These are phyloP conservation scores for Sakesphorus luctuosus DNA, from an alignment of 2,113 vertebrate species.

Conservation along the genomic window DNA sequence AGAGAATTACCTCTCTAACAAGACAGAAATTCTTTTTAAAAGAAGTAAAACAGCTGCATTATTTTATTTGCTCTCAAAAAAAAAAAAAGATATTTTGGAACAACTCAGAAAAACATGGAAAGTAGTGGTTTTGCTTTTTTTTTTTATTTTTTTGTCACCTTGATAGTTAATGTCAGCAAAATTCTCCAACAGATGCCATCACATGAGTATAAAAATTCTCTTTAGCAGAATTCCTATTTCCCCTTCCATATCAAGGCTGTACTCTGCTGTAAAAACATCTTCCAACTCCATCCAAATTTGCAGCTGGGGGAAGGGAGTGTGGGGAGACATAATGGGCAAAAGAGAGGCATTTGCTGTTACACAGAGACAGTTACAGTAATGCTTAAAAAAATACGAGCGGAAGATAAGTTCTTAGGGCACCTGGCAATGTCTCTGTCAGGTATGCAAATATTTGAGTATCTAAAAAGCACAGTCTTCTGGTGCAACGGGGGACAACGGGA, in stretches of 20 bases:
- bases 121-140: neutral
- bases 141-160: neutral
- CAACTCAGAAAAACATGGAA: neutral
- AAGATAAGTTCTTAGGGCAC: neutral
- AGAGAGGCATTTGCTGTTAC: neutral
- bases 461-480: neutral
- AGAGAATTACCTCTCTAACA: neutral
- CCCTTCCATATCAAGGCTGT: neutral
- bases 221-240: neutral
- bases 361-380: neutral
- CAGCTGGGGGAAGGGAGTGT: neutral
- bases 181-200: neutral
- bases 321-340: neutral
- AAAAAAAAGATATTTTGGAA: neutral
- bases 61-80: neutral
- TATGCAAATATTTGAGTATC: conserved; percentile 17
- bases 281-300: neutral
- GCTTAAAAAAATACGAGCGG: neutral
- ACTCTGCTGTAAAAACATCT: neutral
- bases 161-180: neutral
- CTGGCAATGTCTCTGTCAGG: neutral
- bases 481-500: neutral
- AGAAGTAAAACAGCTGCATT: neutral
- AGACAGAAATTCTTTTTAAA: neutral
- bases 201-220: neutral